These are phyloP conservation scores for Orius insidiosus DNA, from an alignment of 1,140 invertebrate species.

Conservation along the genomic window DNA sequence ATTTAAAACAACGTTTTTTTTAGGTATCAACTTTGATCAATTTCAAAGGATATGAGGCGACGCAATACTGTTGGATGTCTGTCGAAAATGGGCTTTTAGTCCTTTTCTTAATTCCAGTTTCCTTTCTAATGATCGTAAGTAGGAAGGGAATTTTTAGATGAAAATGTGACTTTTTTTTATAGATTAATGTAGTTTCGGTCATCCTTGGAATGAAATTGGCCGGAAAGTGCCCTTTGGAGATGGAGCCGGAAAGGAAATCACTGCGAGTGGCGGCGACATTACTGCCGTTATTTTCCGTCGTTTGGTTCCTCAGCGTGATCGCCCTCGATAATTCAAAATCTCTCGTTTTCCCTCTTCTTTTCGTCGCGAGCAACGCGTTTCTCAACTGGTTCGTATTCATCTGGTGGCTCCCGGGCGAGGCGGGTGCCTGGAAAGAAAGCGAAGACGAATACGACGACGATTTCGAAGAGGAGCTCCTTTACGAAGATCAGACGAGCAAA, in stretches of 20 bases:
- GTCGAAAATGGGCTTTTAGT: conserved; percentile 51
- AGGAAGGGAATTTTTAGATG: too few relatives aligned
- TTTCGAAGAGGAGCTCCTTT: conserved; percentile 19
- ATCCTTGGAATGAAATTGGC: conserved; percentile 22
- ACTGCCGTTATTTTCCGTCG: conserved; percentile 39
- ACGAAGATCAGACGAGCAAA: conserved; percentile 15
- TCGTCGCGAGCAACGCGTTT: conserved; percentile 17
- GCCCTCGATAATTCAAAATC: conserved; percentile 40
- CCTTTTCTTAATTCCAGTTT: conserved; percentile 50
- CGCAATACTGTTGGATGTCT: conserved; percentile 53
- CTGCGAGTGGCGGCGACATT: conserved; percentile 36
- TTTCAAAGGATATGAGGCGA: conserved; percentile 46
- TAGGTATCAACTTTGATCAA: conserved; percentile 41
- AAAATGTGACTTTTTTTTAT: conserved; percentile 20
- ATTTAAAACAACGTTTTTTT: conserved; percentile 20
- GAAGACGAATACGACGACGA: conserved; percentile 19
- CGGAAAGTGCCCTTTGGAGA: conserved; percentile 26
- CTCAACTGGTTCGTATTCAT: conserved; percentile 21
- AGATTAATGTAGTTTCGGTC: conserved; percentile 29
- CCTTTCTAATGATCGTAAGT: conserved; percentile 40
- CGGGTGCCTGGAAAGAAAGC: conserved; percentile 13
- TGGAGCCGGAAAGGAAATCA: conserved; percentile 28
- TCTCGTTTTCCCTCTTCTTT: conserved; percentile 19
- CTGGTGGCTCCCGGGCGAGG: conserved; percentile 20
- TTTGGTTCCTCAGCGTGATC: conserved; percentile 51